A percentile compares a stretch with the other conserved stretches of the same genome.
These are phyloP conservation scores for Brenthis hecate DNA, from an alignment of 2,888 invertebrate species.

Conservation along the genomic window DNA sequence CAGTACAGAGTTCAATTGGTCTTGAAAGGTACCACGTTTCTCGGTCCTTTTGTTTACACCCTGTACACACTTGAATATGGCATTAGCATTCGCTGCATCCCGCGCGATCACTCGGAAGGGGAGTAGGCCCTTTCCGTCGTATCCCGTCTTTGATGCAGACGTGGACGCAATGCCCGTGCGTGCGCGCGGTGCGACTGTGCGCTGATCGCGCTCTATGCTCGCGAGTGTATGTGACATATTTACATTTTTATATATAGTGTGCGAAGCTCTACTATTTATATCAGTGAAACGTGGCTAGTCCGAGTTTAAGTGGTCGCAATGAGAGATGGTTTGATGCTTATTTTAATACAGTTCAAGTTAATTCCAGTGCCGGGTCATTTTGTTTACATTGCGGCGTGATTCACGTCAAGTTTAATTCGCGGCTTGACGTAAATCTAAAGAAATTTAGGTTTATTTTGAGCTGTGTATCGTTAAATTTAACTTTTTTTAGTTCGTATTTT, in stretches of 20 bases:
- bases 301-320: conserved; percentile 61
- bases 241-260: conserved; percentile 70
- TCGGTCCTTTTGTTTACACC: conserved; percentile 41
- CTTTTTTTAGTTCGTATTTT: conserved; percentile 1
- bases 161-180: conserved; percentile 74
- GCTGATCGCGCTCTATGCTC: conserved; percentile 56
- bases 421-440: conserved; percentile 55
- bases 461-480: conserved; percentile 19
- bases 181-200: conserved; percentile 60
- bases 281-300: conserved; percentile 51
- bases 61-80: conserved; percentile 43
- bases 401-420: conserved; percentile 52
- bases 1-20: conserved; percentile 30
- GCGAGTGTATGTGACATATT: conserved; percentile 60
- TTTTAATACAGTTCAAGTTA: conserved; percentile 66
- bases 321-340: conserved; percentile 62
- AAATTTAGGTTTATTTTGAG: conserved; percentile 30
- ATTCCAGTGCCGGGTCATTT: conserved; percentile 61
- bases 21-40: conserved; percentile 31
- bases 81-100: conserved; percentile 77
- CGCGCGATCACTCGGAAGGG: conserved; percentile 78
- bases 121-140: conserved; percentile 70
- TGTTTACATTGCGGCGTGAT: conserved; percentile 67
- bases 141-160: conserved; percentile 71
- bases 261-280: conserved; percentile 69